Evolutionary conservation across 2,888 invertebrate genomes (phyloP).

Genomic region (Drosophila limbata): DNA sequence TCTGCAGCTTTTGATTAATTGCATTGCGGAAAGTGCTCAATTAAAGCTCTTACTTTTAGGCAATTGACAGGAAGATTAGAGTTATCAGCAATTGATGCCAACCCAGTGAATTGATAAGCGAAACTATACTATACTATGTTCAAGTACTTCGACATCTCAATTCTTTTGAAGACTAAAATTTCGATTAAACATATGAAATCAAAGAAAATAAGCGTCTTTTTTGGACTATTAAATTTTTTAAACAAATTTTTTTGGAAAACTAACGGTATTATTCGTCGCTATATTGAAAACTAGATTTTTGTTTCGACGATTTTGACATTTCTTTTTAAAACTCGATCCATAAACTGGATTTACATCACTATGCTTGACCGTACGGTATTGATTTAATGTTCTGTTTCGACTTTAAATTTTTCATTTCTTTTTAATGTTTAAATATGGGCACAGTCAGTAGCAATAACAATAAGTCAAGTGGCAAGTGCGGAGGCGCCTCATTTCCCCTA

Average conservation of each 20-base stretch:
- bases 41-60: conserved; percentile 6
- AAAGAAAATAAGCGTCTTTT: too few relatives aligned
- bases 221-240: too few relatives aligned
- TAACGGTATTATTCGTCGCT: too few relatives aligned
- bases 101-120: conserved; percentile 9
- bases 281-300: too few relatives aligned
- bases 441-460: conserved; percentile 1
- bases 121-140: background rate
- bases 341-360: background rate
- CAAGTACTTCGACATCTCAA: too few relatives aligned
- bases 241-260: too few relatives aligned
- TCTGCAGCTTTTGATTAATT: conserved; percentile 18
- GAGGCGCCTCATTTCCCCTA: conserved; percentile 9
- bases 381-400: conserved; percentile 16
- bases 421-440: background rate
- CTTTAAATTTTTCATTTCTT: background rate
- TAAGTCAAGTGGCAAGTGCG: conserved; percentile 19
- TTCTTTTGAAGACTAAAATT: too few relatives aligned
- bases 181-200: too few relatives aligned
- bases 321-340: too few relatives aligned
- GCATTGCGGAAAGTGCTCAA: conserved; percentile 16
- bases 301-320: too few relatives aligned
- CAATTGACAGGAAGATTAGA: background rate
- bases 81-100: conserved; percentile 6
- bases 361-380: conserved; percentile 21